Evolutionary conservation across 2,888 invertebrate species (phyloP), one percentile per base, ranked within the genome.

Genomic region (Isotomurus palustris): DNA sequence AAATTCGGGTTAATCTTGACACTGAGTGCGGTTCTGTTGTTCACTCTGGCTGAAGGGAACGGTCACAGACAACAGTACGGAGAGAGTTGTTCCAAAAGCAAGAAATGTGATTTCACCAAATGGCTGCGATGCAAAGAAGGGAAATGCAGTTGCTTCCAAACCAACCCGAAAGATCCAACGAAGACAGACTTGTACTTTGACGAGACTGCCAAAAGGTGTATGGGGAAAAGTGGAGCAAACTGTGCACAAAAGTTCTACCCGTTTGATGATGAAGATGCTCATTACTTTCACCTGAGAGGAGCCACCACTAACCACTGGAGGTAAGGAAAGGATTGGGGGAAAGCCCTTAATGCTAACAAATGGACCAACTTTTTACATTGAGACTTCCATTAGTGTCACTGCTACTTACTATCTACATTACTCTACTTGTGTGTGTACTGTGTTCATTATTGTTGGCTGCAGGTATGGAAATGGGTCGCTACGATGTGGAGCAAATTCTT

Each of bases 61-160:
- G 65, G 65, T 8, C 65, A 65, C 29, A 48, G 58, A n/a, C 65
- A 65, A 38, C 53, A 47, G 19, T 65, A 53, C 28, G 60, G 58
- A 6, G 62, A 62, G 3, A 50, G 47, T 32, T 65, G 65, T 41
- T 60, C 58, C 38, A 52, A 48, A 28, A 55, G 56, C 19, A 60
- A 62, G 21, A 65, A 65, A 49, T 65, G 65, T 35, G 65, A 65
- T 47, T 65, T 65, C 36, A 65, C 65, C 2, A 58, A 60, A 36
- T 65, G 58, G 58, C 57, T 56, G 5, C 56, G 56, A 10, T 65
- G 65, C 28, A 25, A 54, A 5, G 38, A 53, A 25, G 50, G 48
- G 38, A 60, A 60, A 53, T 65, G 65, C 48, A 56, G 57, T 12
- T 65, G 65, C 41, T 65, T 47, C 25, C 28, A 49, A 10, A 21